phyloP scores from a whole-genome alignment of 2,888 invertebrate genomes.

The Drosophila emarginata region DNA sequence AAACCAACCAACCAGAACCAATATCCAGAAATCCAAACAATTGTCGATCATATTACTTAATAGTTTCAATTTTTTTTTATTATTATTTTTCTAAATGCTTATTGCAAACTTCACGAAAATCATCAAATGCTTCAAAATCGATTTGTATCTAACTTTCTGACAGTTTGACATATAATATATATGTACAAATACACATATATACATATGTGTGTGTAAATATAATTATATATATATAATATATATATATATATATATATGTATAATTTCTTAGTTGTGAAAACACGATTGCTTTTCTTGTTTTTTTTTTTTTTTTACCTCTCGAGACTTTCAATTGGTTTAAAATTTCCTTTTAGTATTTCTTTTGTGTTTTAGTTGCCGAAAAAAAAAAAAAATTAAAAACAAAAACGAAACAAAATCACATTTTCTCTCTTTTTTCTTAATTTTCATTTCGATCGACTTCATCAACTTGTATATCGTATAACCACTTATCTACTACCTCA shows the following conservation, averaged over 20 bases:
- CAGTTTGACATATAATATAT: neutral
- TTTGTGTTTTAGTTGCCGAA: slow-evolving; percentile 60
- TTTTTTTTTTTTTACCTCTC: slow-evolving; percentile 23
- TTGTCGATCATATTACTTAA: slow-evolving; percentile 24
- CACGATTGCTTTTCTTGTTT: slow-evolving; percentile 71
- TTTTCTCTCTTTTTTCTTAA: slow-evolving; percentile 47
- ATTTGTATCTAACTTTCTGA: slow-evolving; percentile 16
- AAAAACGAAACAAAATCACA: slow-evolving; percentile 51
- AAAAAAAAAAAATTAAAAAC: neutral
- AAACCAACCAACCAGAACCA: slow-evolving; percentile 15
- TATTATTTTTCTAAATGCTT: slow-evolving; percentile 29
- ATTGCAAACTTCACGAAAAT: slow-evolving; percentile 79
- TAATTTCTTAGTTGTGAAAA: slow-evolving; percentile 24
- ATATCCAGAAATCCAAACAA: slow-evolving; percentile 13
- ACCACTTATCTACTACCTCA: slow-evolving; percentile 35
- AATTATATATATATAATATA: neutral
- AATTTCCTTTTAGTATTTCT: slow-evolving; percentile 51
- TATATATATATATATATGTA: neutral
- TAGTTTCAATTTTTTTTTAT: slow-evolving; percentile 16
- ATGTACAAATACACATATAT: neutral
- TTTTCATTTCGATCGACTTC: slow-evolving; percentile 72
- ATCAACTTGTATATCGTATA: slow-evolving; percentile 49
- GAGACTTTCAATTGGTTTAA: slow-evolving; percentile 38
- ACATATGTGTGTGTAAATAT: neutral
- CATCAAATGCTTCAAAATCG: slow-evolving; percentile 77